Evolutionary conservation across 1,140 invertebrate species (phyloP), one percentile per base, ranked within the genome.

Genomic region (Helicoverpa armigera): DNA sequence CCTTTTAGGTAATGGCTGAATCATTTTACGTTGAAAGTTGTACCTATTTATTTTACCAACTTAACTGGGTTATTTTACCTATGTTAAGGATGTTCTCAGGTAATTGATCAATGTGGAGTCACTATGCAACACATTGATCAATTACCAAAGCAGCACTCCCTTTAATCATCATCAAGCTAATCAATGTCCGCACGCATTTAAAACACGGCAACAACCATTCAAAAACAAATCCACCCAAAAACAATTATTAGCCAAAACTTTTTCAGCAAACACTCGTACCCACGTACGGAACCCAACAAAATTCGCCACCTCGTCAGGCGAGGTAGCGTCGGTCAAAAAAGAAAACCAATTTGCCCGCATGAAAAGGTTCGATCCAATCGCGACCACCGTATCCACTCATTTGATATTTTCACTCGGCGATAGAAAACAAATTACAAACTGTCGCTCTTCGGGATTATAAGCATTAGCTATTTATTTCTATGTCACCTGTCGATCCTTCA

Each of bases 401-500:
- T 92, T 91, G 90, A 95, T 92, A 95, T 94, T 94, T 94, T 89
- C 92, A 91, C 89, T 89, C 82, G 73, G 23, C 87, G 89, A 90
- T 91, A 90, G 84, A 88, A 90, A 94, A 93, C 92, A 94, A 95
- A 95, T 95, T 95, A 94, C 91, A 92, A 95, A 94, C 88, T 95
- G 91, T 91, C 94, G 89, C 85, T 87, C 82, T 83, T 53, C 77
- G 75, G 86, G 89, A 91, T 93, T 93, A 91, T 90, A 89, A 90
- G 87, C 70, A 82, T 79, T 85, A 89, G 87, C 87, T 93, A 94
- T 94, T 93, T 95, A 94, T 94, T 94, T 92, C 88, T 92, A 90
- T 93, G 92, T 94, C 93, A 94, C 89, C 90, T 92, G 91, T 90
- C 93, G 85, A 88, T 89, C 48, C 65, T 48, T 91, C 92, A 94